Evolutionary conservation across 2,888 invertebrate genomes (phyloP).

Genomic region (Oxycera nigricornis): DNA sequence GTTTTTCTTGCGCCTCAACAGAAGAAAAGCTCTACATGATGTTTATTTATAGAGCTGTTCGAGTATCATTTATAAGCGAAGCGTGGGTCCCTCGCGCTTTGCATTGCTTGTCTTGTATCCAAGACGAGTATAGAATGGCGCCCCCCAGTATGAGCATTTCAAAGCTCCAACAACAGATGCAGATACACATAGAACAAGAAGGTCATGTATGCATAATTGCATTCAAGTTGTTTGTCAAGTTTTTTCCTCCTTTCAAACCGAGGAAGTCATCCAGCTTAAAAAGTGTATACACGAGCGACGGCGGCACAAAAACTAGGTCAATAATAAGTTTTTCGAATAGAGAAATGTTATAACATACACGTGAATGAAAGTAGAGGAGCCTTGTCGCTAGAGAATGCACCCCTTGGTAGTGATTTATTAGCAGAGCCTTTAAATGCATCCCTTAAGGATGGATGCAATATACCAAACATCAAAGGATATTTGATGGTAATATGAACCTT

Average conservation of each 20-base stretch:
- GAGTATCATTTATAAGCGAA: not conserved
- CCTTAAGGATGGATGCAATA: too few species aligned
- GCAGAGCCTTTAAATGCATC: too few species aligned
- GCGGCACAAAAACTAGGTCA: not conserved
- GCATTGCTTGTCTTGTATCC: not conserved
- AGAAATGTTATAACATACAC: too few species aligned
- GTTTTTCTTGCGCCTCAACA: not conserved
- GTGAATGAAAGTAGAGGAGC: too few species aligned
- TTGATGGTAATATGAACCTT: too few species aligned
- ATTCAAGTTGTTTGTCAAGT: constrained; percentile 15
- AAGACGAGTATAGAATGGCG: not conserved
- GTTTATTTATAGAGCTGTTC: not conserved
- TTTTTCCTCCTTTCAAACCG: not conserved
- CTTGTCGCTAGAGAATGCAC: too few species aligned
- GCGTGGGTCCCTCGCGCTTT: not conserved
- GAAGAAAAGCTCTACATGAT: not conserved
- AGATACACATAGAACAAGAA: not conserved
- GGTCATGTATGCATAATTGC: constrained; percentile 30
- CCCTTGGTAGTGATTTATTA: too few species aligned
- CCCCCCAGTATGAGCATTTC: not conserved
- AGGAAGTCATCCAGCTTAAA: not conserved
- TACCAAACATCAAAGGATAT: too few species aligned
- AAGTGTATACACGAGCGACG: not conserved
- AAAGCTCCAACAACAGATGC: not conserved
- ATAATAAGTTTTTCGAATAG: not conserved